Evolutionary conservation across 2,113 vertebrate species (phyloP).

Genomic region (Raja brachyura): DNA sequence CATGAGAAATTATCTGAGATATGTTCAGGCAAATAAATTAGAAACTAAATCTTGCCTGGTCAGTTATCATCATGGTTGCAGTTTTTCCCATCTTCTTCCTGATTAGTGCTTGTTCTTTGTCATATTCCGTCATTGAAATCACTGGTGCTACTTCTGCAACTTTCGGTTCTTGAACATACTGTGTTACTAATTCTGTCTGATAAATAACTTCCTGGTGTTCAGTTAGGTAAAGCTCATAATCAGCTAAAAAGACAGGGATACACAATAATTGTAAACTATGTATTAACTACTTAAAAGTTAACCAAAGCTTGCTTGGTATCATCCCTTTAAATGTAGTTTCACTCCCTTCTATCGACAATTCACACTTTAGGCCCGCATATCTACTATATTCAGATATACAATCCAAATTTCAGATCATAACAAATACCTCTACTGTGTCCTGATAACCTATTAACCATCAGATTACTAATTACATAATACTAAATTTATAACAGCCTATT

Average conservation of each 20-base stretch:
- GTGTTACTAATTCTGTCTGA: constrained; percentile 69
- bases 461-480: too few relatives aligned
- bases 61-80: constrained; percentile 70
- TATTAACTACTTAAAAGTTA: too few relatives aligned
- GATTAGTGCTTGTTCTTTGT: constrained; percentile 75
- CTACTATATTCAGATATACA: too few relatives aligned
- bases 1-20: not conserved
- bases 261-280: too few relatives aligned
- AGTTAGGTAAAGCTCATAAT: constrained; percentile 80
- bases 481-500: too few relatives aligned
- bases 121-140: constrained; percentile 68
- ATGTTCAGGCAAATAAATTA: not conserved
- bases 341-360: too few relatives aligned
- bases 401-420: too few relatives aligned
- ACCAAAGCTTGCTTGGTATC: too few relatives aligned
- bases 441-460: too few relatives aligned
- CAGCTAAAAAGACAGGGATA: constrained; percentile 56
- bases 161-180: constrained; percentile 73
- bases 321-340: too few relatives aligned
- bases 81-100: constrained; percentile 78
- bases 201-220: constrained; percentile 72
- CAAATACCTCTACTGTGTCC: too few relatives aligned
- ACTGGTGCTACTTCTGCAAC: constrained; percentile 68
- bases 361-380: too few relatives aligned
- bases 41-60: constrained; percentile 62